phyloP scores from a whole-genome alignment of 1,140 invertebrate genomes.

The Scaptomyza hsui region DNA sequence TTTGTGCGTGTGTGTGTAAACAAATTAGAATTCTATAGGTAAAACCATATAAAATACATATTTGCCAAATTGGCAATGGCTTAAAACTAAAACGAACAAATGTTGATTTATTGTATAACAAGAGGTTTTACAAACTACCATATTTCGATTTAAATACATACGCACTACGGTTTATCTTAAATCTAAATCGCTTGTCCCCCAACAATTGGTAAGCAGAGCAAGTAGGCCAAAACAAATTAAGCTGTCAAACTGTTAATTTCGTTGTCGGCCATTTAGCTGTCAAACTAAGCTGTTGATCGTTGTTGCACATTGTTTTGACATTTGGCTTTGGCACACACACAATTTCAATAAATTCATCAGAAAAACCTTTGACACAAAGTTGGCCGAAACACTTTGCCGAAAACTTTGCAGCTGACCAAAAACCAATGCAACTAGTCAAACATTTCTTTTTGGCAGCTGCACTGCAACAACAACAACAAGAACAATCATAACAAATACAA shows the following conservation, averaged over 20 bases:
- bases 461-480: conserved; percentile 14
- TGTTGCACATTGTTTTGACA: conserved; percentile 59
- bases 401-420: conserved; percentile 31
- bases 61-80: neutral
- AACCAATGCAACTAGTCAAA: conserved; percentile 56
- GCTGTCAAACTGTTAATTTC: conserved; percentile 17
- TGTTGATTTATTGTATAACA: neutral
- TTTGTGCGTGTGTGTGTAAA: conserved; percentile 27
- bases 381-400: conserved; percentile 55
- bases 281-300: conserved; percentile 43
- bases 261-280: conserved; percentile 30
- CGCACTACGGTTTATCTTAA: neutral
- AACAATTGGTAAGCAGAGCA: neutral
- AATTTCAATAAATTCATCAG: conserved; percentile 66
- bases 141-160: neutral
- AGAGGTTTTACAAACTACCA: neutral
- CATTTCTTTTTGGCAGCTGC: conserved; percentile 60
- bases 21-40: conserved; percentile 38
- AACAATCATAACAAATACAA: conserved; percentile 28
- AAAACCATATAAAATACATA: neutral
- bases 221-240: conserved; percentile 26
- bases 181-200: neutral
- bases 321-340: conserved; percentile 33
- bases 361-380: conserved; percentile 56
- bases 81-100: neutral